Conservation (phyloP, 2,113 vertebrate species). For the Heloderma charlesbogerti region DNA sequence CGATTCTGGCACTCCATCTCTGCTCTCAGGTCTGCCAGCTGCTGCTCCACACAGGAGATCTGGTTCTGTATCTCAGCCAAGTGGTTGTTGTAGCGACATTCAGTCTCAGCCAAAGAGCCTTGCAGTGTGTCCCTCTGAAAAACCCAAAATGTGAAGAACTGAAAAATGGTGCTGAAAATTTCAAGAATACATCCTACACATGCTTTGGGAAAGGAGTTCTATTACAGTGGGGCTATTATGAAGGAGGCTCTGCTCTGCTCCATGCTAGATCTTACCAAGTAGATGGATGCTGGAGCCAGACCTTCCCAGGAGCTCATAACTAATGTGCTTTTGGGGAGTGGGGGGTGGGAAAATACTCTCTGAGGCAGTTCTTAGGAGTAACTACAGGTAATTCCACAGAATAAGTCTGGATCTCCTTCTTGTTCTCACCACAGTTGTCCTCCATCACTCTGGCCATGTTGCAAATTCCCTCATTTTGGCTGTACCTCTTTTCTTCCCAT, state of each 20-base stretch:
- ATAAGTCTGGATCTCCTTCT: not conserved
- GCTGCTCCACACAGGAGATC: constrained; percentile 81
- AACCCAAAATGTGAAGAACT: not conserved
- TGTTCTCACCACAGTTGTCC: not conserved
- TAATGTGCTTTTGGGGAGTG: not conserved
- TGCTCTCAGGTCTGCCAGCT: constrained; percentile 78
- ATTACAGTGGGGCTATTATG: not conserved
- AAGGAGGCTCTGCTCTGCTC: too few relatives aligned
- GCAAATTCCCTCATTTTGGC: not conserved
- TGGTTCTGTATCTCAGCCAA: constrained; percentile 81
- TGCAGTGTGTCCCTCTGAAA: constrained; percentile 72
- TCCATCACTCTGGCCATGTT: too few relatives aligned
- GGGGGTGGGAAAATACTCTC: too few relatives aligned
- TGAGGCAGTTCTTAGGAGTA: not conserved
- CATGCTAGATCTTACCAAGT: not conserved
- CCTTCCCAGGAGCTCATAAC: too few relatives aligned
- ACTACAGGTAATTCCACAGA: not conserved
- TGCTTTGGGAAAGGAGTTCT: not conserved
- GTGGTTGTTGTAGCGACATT: constrained; percentile 78
- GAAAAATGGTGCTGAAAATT: fast-evolving
- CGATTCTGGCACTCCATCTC: constrained; percentile 82
- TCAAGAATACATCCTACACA: fast-evolving
- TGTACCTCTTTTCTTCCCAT: not conserved
- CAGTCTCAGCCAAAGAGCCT: constrained; percentile 80
- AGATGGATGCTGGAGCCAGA: not conserved